These are phyloP conservation scores for Eriosoma lanigerum DNA, from an alignment of 1,140 invertebrate genomes.

Conservation along the genomic window DNA sequence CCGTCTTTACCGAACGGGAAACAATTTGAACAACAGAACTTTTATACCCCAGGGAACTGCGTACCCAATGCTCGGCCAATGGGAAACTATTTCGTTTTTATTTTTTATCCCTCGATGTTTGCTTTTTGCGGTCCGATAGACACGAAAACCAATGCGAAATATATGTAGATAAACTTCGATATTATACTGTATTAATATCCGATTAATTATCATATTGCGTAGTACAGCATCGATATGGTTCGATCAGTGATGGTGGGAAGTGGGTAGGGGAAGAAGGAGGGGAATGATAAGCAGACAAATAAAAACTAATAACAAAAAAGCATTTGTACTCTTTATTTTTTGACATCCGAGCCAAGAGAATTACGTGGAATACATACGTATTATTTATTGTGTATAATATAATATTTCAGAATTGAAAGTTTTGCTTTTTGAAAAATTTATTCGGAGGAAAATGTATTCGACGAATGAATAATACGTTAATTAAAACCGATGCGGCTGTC, in stretches of 20 bases:
- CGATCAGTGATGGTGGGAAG: background rate
- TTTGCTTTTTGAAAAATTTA: slow-evolving; percentile 19
- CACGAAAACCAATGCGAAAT: slow-evolving; percentile 37
- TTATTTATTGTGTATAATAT: too few relatives aligned
- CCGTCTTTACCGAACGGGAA: slow-evolving; percentile 48
- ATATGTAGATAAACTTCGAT: slow-evolving; percentile 18
- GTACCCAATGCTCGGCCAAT: background rate
- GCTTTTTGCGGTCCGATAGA: slow-evolving; percentile 33
- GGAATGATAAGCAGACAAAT: background rate
- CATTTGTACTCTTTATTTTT: background rate
- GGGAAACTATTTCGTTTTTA: slow-evolving; percentile 7
- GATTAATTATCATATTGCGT: slow-evolving; percentile 36
- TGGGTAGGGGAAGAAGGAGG: background rate
- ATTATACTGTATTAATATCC: slow-evolving; percentile 44
- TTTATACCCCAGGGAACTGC: slow-evolving; percentile 36
- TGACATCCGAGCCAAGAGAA: background rate
- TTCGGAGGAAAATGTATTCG: slow-evolving; percentile 29
- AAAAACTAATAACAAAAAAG: background rate
- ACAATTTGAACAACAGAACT: slow-evolving; percentile 49
- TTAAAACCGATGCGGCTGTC: slow-evolving; percentile 33
- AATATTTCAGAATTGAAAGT: background rate
- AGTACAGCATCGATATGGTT: background rate
- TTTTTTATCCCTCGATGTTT: slow-evolving; percentile 18
- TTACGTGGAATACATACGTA: background rate
- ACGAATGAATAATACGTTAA: slow-evolving; percentile 42